Percentiles rank a stretch among this genome's conserved stretches.
phyloP scores from a whole-genome alignment of 2,797 vertebrate species.

The Sebastes cheni region DNA sequence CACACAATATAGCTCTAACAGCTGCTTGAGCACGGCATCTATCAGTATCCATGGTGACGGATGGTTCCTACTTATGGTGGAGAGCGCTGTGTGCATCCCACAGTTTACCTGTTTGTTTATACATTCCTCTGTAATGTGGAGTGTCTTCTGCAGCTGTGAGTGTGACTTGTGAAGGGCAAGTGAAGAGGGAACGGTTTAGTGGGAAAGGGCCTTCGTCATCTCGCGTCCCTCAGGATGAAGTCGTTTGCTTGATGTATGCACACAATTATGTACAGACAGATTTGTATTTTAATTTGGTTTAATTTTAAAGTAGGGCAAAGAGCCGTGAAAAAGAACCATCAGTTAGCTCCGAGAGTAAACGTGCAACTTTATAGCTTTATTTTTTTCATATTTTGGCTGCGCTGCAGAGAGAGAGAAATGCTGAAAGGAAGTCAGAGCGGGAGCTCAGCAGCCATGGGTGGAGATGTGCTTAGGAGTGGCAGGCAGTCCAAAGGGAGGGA shows the following conservation, averaged over 20 bases:
- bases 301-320: slow-evolving; percentile 6
- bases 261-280: neutral
- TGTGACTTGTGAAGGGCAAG: neutral
- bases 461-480: slow-evolving; percentile 18
- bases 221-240: slow-evolving; percentile 12
- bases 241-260: slow-evolving; percentile 23
- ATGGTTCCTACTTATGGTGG: neutral
- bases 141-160: slow-evolving; percentile 13
- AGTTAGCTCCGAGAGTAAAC: neutral
- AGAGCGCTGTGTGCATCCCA: neutral
- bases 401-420: neutral
- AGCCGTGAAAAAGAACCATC: neutral
- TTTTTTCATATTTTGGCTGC: neutral
- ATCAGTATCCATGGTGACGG: slow-evolving; percentile 6
- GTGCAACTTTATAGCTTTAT: neutral
- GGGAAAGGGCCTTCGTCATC: slow-evolving; percentile 1
- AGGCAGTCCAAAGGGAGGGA: slow-evolving; percentile 18
- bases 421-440: neutral
- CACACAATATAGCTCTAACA: neutral
- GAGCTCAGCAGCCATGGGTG: neutral
- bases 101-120: slow-evolving; percentile 45
- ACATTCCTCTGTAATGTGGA: slow-evolving; percentile 26
- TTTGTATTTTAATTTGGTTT: slow-evolving; percentile 14
- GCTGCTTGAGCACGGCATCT: neutral
- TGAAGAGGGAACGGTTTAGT: slow-evolving; percentile 21